These are phyloP conservation scores for Accipiter cooperii DNA, from an alignment of 2,113 vertebrate species.

Conservation along the genomic window DNA sequence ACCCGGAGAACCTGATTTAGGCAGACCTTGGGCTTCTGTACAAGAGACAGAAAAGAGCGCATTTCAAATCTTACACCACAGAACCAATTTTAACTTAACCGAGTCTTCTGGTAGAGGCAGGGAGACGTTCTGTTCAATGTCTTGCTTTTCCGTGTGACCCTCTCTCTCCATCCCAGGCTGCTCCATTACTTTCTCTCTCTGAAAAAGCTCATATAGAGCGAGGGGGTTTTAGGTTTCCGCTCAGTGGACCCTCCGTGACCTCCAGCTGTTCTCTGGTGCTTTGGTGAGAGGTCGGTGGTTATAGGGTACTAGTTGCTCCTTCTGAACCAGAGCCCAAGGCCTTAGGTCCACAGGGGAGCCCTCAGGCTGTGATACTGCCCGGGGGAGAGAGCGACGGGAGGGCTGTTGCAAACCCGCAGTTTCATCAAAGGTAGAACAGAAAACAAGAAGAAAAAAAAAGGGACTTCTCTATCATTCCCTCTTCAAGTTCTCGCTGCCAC, in stretches of 20 bases:
- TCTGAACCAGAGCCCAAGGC: neutral
- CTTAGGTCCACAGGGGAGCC: neutral
- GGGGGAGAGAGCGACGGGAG: no score
- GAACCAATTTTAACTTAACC: neutral
- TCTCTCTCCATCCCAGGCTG: neutral
- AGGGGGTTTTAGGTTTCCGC: neutral
- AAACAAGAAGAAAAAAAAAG: neutral
- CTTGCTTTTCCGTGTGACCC: neutral
- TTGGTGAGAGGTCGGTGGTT: neutral
- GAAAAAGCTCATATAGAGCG: neutral
- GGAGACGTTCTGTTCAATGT: neutral
- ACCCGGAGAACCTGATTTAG: neutral
- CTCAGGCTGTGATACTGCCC: neutral
- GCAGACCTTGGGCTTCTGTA: neutral
- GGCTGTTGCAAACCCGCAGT: neutral
- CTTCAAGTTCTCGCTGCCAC: neutral
- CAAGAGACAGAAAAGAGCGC: neutral
- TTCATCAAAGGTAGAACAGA: neutral
- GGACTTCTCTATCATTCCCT: accelerated
- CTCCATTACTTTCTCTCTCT: neutral
- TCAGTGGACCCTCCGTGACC: neutral
- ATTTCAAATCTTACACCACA: neutral
- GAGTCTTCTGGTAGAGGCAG: neutral
- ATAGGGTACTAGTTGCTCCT: neutral
- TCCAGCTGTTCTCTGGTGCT: neutral